Conservation (phyloP, 2,888 invertebrate species). For the Epinotia bilunana region DNA sequence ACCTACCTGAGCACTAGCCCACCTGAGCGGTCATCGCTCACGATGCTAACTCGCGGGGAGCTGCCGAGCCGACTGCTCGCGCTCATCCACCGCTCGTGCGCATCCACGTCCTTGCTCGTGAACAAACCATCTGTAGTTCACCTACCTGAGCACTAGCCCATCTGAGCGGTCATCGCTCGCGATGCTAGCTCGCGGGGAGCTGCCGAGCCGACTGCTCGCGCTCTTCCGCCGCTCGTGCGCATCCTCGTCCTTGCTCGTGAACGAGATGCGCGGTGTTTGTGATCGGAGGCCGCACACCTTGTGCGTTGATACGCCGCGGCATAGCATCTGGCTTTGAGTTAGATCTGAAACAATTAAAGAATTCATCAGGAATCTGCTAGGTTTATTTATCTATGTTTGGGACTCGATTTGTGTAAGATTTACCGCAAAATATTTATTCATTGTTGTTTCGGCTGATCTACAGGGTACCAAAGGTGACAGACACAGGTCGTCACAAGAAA, state of each 20-base stretch:
- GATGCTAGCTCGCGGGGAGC: constrained; percentile 77
- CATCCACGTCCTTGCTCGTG: constrained; percentile 73
- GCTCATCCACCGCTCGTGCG: constrained; percentile 74
- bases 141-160: constrained; percentile 2
- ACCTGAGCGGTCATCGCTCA: constrained; percentile 69
- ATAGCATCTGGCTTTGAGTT: constrained; percentile 76
- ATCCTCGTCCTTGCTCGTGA: constrained; percentile 75
- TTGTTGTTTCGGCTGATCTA: too few relatives aligned
- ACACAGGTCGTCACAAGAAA: too few relatives aligned
- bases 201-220: constrained; percentile 76
- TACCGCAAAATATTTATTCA: too few relatives aligned
- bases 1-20: background rate
- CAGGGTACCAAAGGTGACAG: too few relatives aligned
- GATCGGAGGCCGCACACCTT: constrained; percentile 76
- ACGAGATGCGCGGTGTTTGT: constrained; percentile 77
- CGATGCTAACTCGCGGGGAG: constrained; percentile 78
- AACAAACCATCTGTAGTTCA: constrained; percentile 62
- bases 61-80: constrained; percentile 77
- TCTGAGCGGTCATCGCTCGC: constrained; percentile 72
- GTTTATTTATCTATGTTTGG: too few relatives aligned
- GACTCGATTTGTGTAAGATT: too few relatives aligned
- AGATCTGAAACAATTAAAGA: constrained; percentile 63
- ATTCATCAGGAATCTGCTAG: background rate
- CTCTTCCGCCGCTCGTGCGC: constrained; percentile 75
- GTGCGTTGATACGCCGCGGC: constrained; percentile 74